A percentile compares a stretch with the other conserved stretches of the same genome.
phyloP scores from a whole-genome alignment of 2,888 invertebrate species.

The Microchrysa polita region DNA sequence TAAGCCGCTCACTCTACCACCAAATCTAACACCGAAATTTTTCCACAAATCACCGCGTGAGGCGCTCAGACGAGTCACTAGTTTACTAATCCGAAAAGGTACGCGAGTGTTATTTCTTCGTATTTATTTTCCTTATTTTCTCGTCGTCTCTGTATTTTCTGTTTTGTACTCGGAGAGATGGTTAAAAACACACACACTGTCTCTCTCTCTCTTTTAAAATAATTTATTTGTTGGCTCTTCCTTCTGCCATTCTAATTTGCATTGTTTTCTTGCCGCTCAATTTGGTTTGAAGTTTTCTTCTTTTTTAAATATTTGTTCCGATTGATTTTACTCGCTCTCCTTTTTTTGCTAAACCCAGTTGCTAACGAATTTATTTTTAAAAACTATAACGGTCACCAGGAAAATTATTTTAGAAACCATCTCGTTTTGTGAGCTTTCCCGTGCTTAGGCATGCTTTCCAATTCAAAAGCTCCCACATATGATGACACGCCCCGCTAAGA shows the following conservation, averaged over 20 bases:
- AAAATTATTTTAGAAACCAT: not conserved
- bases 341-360: not conserved
- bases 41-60: slow-evolving; percentile 89
- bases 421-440: not conserved
- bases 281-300: not conserved
- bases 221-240: not conserved
- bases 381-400: not conserved
- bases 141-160: slow-evolving; percentile 15
- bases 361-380: not conserved
- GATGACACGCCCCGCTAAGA: not conserved
- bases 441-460: slow-evolving; percentile 13
- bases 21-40: slow-evolving; percentile 89
- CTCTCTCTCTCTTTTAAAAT: slow-evolving; percentile 14
- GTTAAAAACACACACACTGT: not conserved
- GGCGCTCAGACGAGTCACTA: slow-evolving; percentile 86
- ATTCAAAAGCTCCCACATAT: slow-evolving; percentile 6
- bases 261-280: slow-evolving; percentile 10
- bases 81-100: slow-evolving; percentile 88
- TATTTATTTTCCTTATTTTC: slow-evolving; percentile 31
- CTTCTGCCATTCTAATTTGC: slow-evolving; percentile 20
- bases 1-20: slow-evolving; percentile 87
- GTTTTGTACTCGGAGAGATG: slow-evolving; percentile 10
- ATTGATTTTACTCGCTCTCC: slow-evolving; percentile 25
- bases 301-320: slow-evolving; percentile 22
- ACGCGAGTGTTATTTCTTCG: slow-evolving; percentile 57